Evolutionary conservation across 2,888 invertebrate species (phyloP).

Genomic region (Calameuta pallipes): DNA sequence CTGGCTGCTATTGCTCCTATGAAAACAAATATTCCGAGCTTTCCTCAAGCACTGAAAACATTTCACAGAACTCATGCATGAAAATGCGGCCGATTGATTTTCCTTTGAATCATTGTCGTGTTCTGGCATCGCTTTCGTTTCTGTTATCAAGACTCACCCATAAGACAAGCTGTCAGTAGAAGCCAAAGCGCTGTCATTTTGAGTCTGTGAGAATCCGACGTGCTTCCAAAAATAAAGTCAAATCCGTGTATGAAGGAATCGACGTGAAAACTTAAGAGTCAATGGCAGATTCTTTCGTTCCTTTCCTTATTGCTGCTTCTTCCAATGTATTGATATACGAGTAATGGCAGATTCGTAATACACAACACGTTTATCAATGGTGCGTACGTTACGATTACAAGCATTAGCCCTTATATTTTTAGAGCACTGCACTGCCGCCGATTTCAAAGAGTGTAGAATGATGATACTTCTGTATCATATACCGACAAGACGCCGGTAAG

Average conservation of each 20-base stretch:
- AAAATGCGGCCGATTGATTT: not conserved
- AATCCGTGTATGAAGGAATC: not conserved
- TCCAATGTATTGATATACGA: no score
- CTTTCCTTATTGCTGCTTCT: no score
- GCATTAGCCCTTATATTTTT: not conserved
- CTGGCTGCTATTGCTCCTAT: not conserved
- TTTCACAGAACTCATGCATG: not conserved
- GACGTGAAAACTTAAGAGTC: not conserved
- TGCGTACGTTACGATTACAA: not conserved
- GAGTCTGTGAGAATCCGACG: not conserved
- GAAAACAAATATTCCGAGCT: not conserved
- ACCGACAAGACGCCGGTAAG: not conserved
- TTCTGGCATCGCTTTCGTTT: not conserved
- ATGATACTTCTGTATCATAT: not conserved
- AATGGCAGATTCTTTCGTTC: not conserved
- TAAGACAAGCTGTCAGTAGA: slow-evolving; percentile 19
- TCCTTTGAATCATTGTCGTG: not conserved
- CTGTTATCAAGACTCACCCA: slow-evolving; percentile 28
- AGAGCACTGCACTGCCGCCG: slow-evolving; percentile 1
- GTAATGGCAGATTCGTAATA: not conserved
- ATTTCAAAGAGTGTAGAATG: not conserved
- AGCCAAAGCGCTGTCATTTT: slow-evolving; percentile 1
- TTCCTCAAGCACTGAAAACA: not conserved
- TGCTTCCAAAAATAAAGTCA: slow-evolving; percentile 1
- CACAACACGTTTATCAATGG: not conserved